A percentile compares a stretch with the other conserved stretches of the same genome.
phyloP scores from a whole-genome alignment of 2,797 vertebrate species.

The Acrocephalus scirpaceus region DNA sequence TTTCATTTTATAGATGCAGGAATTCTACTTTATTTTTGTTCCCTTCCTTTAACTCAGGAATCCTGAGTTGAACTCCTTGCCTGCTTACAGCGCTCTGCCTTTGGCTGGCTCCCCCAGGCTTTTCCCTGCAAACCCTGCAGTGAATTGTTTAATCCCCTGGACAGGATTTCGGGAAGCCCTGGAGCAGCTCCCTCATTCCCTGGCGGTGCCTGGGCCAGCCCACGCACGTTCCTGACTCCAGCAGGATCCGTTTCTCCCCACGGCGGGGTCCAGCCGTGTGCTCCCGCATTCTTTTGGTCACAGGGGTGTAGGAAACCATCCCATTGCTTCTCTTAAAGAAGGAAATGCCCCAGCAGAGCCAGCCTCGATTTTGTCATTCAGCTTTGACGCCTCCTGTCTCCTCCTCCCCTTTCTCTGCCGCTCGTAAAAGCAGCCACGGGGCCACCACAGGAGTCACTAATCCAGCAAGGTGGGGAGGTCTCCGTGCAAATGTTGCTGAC shows the following conservation, averaged over 20 bases:
- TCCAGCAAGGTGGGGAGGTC: neutral
- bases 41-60: neutral
- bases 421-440: neutral
- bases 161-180: neutral
- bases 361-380: neutral
- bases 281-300: constrained; percentile 47
- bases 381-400: neutral
- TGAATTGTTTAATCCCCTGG: neutral
- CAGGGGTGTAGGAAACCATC: neutral
- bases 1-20: neutral
- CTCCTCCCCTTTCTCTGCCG: neutral
- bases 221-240: neutral
- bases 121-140: constrained; percentile 11
- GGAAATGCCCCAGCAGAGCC: neutral
- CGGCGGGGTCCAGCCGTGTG: neutral
- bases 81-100: neutral
- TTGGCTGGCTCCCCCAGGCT: constrained; percentile 31
- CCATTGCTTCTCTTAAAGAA: neutral
- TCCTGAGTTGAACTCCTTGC: constrained; percentile 42
- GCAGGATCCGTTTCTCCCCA: neutral
- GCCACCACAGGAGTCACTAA: neutral
- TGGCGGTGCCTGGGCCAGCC: neutral
- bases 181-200: neutral
- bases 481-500: rapidly evolving
- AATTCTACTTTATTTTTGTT: neutral